Base-by-base conservation (phyloP, 2,888 invertebrate genomes). In the Anticlea derivata region DNA sequence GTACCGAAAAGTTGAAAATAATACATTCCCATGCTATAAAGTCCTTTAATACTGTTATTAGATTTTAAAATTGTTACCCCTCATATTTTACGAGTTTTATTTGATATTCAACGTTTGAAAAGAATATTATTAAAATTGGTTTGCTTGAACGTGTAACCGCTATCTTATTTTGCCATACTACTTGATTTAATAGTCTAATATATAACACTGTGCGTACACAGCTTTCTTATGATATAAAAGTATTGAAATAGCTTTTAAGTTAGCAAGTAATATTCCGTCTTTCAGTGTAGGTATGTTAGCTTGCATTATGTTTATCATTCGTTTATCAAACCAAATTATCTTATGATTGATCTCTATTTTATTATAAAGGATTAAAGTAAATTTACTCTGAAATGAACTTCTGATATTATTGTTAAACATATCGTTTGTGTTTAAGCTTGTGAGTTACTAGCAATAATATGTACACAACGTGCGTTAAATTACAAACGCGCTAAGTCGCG, bases 331-430 rank as follows among this genome's bases (percentile, higher is more conserved):
- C 30, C 10, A 27, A 8, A 30, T 8, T 43, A 26, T 37, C 37
- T 37, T 49, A 54, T 50, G 30, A 40, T 48, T 41, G 53, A 53
- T 49, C 53, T 53, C 53, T 49, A 26, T 49, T 22, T 39, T 23
- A 26, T 27, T n/a, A 39, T 29, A 20, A 29, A 40, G 29, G 27
- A 39, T 24, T 24, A 22, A 22, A 10, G 8, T 7, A 7, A 23
- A 8, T 13, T 17, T 34, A 40, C 8, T 39, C 11, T 43, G 31
- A 30, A 7, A 35, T 23, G 7, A 13, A 33, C 8, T 34, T 35
- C 30, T 33, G 34, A 40, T 50, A 50, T 35, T 45, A 40, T 22
- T 34, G n/a, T 34, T 40, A 12, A 35, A 54, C 53, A 53, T 54
- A 54, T 49, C 49, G 26, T 49, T 41, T 49, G 40, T 35, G n/a